Conservation (phyloP, 2,113 vertebrate genomes). For the Vanacampus margaritifer region DNA sequence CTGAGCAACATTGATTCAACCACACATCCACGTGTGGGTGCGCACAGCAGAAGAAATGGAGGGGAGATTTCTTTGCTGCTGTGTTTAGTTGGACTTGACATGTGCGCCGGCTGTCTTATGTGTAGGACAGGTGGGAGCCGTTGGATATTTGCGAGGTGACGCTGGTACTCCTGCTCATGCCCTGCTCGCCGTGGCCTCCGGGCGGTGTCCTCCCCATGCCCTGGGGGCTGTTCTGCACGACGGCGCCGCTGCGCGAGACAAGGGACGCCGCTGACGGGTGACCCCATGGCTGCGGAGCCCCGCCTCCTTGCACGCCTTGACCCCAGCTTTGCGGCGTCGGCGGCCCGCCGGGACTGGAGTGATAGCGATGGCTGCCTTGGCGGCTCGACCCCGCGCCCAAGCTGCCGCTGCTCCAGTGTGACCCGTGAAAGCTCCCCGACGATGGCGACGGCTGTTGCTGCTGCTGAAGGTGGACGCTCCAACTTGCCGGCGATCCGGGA, state of each 20-base stretch:
- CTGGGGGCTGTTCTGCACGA: constrained; percentile 95
- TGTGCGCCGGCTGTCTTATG: constrained; percentile 72
- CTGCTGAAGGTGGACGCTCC: constrained; percentile 74
- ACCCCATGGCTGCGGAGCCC: constrained; percentile 85
- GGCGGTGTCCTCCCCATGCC: constrained; percentile 94
- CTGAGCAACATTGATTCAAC: constrained; percentile 68
- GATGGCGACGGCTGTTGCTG: constrained; percentile 78
- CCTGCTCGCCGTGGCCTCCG: constrained; percentile 91
- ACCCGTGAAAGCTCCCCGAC: constrained; percentile 80
- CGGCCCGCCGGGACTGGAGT: constrained; percentile 87
- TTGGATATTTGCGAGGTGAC: constrained; percentile 99
- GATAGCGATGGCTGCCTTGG: constrained; percentile 79
- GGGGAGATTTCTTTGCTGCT: constrained; percentile 33
- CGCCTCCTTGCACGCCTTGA: constrained; percentile 81
- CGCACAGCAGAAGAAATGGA: constrained; percentile 22
- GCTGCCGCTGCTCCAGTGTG: constrained; percentile 78
- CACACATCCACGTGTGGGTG: constrained; percentile 62
- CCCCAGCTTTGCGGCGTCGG: constrained; percentile 87
- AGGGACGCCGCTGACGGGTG: constrained; percentile 80
- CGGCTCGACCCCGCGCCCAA: constrained; percentile 59
- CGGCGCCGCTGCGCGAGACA: constrained; percentile 83
- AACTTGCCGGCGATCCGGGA: constrained; percentile 86
- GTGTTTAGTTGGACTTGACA: constrained; percentile 22
- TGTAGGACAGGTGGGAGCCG: constrained; percentile 98
- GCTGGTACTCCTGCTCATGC: constrained; percentile 98